Conservation (phyloP, 2,113 vertebrate genomes). For the Pelusios castaneus region DNA sequence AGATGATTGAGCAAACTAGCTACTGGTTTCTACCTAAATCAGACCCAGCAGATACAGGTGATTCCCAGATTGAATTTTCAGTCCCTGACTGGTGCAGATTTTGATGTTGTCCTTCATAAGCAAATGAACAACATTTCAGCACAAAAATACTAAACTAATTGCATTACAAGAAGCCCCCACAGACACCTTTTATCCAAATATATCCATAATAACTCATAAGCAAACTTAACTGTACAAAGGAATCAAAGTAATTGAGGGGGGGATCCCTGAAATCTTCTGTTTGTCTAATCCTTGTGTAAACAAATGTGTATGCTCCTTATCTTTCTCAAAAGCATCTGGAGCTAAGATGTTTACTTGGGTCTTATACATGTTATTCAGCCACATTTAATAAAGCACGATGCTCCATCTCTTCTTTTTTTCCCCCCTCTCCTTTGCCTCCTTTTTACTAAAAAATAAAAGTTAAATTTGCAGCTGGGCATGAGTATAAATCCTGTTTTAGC, state of each 20-base stretch:
- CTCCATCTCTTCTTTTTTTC: background rate
- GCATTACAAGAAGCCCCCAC: constrained; percentile 36
- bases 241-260: constrained; percentile 43
- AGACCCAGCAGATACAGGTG: background rate
- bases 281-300: background rate
- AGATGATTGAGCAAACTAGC: background rate
- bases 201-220: constrained; percentile 51
- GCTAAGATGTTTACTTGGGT: background rate
- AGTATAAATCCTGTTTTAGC: background rate
- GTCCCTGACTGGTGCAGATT: constrained; percentile 3
- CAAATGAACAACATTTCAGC: background rate
- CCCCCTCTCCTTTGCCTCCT: background rate
- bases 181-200: constrained; percentile 51
- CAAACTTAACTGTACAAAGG: constrained; percentile 40
- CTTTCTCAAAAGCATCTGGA: background rate
- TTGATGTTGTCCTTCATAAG: background rate
- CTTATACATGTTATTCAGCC: background rate
- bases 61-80: background rate
- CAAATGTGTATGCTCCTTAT: background rate
- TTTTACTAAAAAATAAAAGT: background rate
- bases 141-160: constrained; percentile 43
- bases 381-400: background rate
- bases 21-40: background rate
- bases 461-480: background rate
- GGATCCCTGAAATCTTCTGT: background rate